phyloP scores from a whole-genome alignment of 2,888 invertebrate species.

The Ganaspis brasiliensis region DNA sequence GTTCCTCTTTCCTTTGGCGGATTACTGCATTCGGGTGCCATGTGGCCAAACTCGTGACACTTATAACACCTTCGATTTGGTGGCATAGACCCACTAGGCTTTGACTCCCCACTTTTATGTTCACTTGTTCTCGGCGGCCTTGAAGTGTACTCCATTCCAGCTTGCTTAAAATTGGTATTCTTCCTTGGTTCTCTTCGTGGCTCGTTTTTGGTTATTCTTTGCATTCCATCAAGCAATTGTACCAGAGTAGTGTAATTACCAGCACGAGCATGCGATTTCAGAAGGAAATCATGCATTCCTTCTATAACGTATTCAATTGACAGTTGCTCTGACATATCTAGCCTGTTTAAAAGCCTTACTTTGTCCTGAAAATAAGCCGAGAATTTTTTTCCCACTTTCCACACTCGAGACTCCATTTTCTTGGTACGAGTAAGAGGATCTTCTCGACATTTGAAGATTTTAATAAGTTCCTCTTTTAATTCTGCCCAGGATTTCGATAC shows the following conservation, averaged over 20 bases:
- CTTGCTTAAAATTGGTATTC: too few relatives aligned
- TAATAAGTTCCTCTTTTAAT: not conserved
- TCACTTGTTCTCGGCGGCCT: not conserved
- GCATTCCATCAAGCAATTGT: not conserved
- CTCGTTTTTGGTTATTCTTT: not conserved
- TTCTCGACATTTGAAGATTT: not conserved
- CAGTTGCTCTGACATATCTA: not conserved
- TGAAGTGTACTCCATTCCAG: too few relatives aligned
- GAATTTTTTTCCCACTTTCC: not conserved
- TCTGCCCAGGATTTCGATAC: not conserved
- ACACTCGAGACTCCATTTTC: not conserved
- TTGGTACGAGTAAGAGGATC: not conserved
- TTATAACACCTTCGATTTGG: too few relatives aligned
- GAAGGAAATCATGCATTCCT: not conserved
- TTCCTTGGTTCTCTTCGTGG: not conserved
- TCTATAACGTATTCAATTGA: not conserved
- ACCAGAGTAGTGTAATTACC: not conserved
- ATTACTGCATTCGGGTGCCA: too few relatives aligned
- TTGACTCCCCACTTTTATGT: not conserved
- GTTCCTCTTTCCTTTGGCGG: too few relatives aligned
- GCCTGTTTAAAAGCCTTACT: not conserved
- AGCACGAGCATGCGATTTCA: not conserved
- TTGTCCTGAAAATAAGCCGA: not conserved
- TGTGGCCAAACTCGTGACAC: too few relatives aligned
- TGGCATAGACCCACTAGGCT: too few relatives aligned